Evolutionary conservation across 2,888 invertebrate genomes (phyloP), one percentile per base, ranked within the genome.

Genomic region (Phaedon cochleariae): DNA sequence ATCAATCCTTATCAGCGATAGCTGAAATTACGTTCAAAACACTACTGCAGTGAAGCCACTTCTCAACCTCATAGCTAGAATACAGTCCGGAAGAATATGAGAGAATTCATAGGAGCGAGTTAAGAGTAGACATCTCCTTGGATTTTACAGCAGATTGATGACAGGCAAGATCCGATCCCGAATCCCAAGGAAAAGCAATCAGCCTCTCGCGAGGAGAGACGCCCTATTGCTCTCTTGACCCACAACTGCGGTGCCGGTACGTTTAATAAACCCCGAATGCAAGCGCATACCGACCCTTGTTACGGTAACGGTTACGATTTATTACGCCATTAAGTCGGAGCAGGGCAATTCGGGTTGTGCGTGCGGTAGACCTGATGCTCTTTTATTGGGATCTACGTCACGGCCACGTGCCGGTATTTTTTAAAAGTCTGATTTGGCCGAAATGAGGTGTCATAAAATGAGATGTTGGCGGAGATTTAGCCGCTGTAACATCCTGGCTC

Each of bases 351-450:
- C 57, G 45, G 22, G 7, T 26, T 17, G 45, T 57, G 55, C 55
- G 57, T 57, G 57, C 31, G 57, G 57, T 57, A 45, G 37, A 57
- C 57, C 57, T 57, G 57, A 45, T 57, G 57, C 57, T 41, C 41
- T 45, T 57, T 57, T 57, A 57, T 57, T 57, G 57, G 29, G 57
- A 57, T 57, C 26, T 45, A 45, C 57, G 57, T 45, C 41, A 41
- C 41, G 41, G 41, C n/a, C 41, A 15, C 41, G 41, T 41, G 41
- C 41, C 45, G 31, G 57, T 57, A 57, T 57, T 57, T 45, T 57
- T 45, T 45, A 57, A 57, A 57, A 57, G 57, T 57, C 57, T 57
- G 45, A 57, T 57, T 57, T 45, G 45, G 57, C 45, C 45, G 45
- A 22, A 45, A 45, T 57, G 46, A 57, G 41, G 57, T 57, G 57